Conservation (phyloP, 2,888 invertebrate species). For the Strigamia maritima region DNA sequence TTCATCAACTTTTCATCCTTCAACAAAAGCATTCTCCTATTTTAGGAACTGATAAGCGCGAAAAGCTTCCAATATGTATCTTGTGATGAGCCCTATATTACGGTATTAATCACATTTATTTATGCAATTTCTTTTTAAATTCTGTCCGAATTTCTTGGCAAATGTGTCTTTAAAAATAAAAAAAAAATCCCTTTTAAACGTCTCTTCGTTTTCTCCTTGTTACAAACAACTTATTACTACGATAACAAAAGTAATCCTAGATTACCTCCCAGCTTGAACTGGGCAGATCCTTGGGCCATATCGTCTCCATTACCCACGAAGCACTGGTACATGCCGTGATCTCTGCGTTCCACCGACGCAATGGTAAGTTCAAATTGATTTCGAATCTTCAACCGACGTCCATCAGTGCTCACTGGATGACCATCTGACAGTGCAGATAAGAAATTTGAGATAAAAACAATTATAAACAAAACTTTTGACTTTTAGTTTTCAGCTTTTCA, state of each 20-base stretch:
- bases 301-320: slow-evolving; percentile 74
- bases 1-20: slow-evolving; percentile 28
- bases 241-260: neutral
- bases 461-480: neutral
- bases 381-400: slow-evolving; percentile 25
- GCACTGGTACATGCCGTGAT: slow-evolving; percentile 38
- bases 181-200: neutral
- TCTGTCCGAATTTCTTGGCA: neutral
- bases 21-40: slow-evolving; percentile 12
- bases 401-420: neutral
- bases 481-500: neutral
- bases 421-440: slow-evolving; percentile 20
- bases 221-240: neutral
- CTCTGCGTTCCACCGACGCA: slow-evolving; percentile 21
- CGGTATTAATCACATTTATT: slow-evolving; percentile 3
- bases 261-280: slow-evolving; percentile 75
- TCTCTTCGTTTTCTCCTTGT: neutral
- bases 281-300: slow-evolving; percentile 78
- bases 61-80: slow-evolving; percentile 9
- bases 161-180: neutral
- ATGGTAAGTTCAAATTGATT: slow-evolving; percentile 18
- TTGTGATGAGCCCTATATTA: neutral
- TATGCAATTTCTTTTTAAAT: neutral
- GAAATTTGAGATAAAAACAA: neutral
- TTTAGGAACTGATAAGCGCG: slow-evolving; percentile 16